Percentiles rank a stretch among this genome's conserved stretches.
Evolutionary conservation across 2,113 vertebrate genomes (phyloP).

Genomic region (Psophia crepitans): DNA sequence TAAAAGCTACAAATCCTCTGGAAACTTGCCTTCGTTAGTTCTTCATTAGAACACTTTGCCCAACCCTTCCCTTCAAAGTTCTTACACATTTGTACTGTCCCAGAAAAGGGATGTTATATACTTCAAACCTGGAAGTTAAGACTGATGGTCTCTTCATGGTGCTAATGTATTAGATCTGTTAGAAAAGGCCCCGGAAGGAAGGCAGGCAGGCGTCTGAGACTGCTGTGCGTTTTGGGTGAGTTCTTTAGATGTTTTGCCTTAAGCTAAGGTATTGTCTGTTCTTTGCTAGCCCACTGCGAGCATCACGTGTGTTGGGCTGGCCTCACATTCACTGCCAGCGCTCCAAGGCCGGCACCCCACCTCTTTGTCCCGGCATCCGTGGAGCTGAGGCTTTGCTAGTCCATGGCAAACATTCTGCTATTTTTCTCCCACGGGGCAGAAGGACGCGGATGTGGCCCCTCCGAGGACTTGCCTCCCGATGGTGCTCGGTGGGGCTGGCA

Average conservation of each 20-base stretch:
- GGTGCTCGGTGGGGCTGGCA: not conserved
- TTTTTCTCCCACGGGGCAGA: not conserved
- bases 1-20: not conserved
- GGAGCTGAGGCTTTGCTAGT: not conserved
- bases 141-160: not conserved
- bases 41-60: not conserved
- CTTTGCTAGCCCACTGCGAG: not conserved
- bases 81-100: not conserved
- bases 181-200: not conserved
- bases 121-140: not conserved
- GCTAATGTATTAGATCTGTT: not conserved
- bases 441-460: not conserved
- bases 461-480: not conserved
- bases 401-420: not conserved
- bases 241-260: not conserved
- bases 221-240: not conserved
- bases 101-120: not conserved
- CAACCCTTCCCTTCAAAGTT: not conserved
- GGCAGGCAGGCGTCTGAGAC: not conserved
- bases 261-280: not conserved
- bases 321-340: not conserved
- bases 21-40: not conserved
- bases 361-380: not conserved
- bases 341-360: fast-evolving
- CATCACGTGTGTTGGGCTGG: not conserved